Base-by-base conservation (phyloP, 2,888 invertebrate species). In the Himalopsyche tibetana region DNA sequence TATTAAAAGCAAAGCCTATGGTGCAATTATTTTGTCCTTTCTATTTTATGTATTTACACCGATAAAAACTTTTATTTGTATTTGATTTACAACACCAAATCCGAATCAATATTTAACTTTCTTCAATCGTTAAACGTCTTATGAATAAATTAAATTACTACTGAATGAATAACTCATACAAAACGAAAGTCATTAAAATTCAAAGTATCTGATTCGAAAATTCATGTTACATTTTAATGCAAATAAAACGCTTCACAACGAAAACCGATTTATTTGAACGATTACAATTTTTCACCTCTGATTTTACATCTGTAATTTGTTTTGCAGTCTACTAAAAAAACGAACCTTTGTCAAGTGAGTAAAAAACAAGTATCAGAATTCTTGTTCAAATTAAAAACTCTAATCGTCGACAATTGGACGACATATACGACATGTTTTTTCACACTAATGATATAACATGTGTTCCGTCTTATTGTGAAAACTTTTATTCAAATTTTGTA, bases 1-100 rank as follows among this genome's bases (percentile, higher is more conserved):
- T 19, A 19, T 63, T 63, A 63, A 19, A 63, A 63, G 9, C 5
- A 63, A 19, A 63, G 63, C 63, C 28, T 63, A 9, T 28, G 19
- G 42, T 40, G 80, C 42, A 40, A 80, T 40, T 80, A 80, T 80
- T 80, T 80, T 80, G 42, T 80, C 80, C 38, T 80, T 80, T 80
- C 80, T 42, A 42, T 40, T 36, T 38, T 79, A 79, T 79, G 79
- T 38, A 79, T 79, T n/a, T 80, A 38, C 38, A 80, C 15, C 36
- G 17, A 80, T 80, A 80, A 80, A 38, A 80, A 38, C 9, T 80
- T 80, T 40, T 42, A 80, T 40, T 80, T 40, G n/a, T n/a, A 11
- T 80, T 40, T 80, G 80, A 80, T 40, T 80, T 40, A 40, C 36
- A 80, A 15, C 80, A 38, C 8, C 80, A 36, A 42, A 80, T 42